Evolutionary conservation across 2,113 vertebrate genomes (phyloP).

Genomic region (Tauraco erythrolophus): DNA sequence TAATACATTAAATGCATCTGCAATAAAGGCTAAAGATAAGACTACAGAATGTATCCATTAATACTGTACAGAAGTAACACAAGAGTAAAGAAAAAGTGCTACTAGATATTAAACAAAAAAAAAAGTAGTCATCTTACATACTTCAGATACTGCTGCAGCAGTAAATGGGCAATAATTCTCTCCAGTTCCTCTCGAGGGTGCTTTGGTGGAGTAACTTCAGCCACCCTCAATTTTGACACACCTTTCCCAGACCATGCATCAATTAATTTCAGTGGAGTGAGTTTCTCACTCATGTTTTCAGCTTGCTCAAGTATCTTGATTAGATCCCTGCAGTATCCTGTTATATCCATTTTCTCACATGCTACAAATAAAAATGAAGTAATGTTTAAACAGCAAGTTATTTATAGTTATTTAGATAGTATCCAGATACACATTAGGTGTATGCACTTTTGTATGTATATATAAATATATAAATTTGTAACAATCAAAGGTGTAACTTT

Average conservation of each 20-base stretch:
- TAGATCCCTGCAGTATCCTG: conserved; percentile 83
- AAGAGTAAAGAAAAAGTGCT: neutral
- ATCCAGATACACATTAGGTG: neutral
- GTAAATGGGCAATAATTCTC: conserved; percentile 82
- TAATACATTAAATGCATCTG: neutral
- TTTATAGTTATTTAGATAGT: neutral
- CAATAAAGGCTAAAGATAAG: neutral
- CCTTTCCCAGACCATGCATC: conserved; percentile 94
- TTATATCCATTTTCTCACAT: conserved; percentile 80
- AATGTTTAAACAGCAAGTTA: neutral
- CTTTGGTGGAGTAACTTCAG: conserved; percentile 73
- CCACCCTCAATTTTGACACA: conserved; percentile 84
- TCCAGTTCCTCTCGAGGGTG: conserved; percentile 85
- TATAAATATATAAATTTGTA: no score
- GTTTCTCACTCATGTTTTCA: conserved; percentile 83
- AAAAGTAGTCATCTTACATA: conserved; percentile 18
- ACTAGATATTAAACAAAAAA: neutral
- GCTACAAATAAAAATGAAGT: conserved; percentile 70
- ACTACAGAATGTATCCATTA: neutral
- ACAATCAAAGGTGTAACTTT: neutral
- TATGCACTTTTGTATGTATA: neutral
- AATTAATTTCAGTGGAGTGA: conserved; percentile 92
- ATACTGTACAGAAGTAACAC: neutral
- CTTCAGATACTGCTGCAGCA: conserved; percentile 91
- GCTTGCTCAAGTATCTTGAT: conserved; percentile 88